A percentile compares a stretch with the other conserved stretches of the same genome.
phyloP scores from a whole-genome alignment of 1,140 invertebrate species.

The Drosophila punjabiensis region DNA sequence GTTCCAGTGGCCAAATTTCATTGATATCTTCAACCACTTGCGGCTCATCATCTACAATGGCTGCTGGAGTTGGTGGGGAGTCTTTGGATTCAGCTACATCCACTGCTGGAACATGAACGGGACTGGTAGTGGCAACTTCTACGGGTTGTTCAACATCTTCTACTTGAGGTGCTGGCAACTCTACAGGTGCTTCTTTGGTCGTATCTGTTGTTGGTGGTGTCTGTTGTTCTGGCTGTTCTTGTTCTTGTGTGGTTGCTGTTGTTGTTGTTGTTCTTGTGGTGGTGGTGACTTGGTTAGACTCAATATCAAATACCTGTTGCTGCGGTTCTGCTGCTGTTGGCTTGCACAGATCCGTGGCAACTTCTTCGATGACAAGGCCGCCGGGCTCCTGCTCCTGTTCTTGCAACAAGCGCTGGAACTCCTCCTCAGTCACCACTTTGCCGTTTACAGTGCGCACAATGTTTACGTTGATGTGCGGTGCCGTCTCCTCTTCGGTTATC shows the following conservation, averaged over 20 bases:
- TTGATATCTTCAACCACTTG: slow-evolving; percentile 71
- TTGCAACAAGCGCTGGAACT: slow-evolving; percentile 81
- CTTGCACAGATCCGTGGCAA: slow-evolving; percentile 67
- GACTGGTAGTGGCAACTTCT: slow-evolving; percentile 77
- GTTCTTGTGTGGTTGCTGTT: slow-evolving; percentile 52
- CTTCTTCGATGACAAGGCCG: slow-evolving; percentile 81
- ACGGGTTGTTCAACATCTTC: slow-evolving; percentile 82
- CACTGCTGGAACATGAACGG: slow-evolving; percentile 77
- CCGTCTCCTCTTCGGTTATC: slow-evolving; percentile 90
- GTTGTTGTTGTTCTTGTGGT: slow-evolving; percentile 59
- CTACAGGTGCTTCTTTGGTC: slow-evolving; percentile 78
- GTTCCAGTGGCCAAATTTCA: slow-evolving; percentile 81
- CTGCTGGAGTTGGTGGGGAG: slow-evolving; percentile 25
- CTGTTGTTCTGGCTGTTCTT: slow-evolving; percentile 65
- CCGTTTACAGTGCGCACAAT: slow-evolving; percentile 88
- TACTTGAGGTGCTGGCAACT: slow-evolving; percentile 84
- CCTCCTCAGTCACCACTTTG: slow-evolving; percentile 86
- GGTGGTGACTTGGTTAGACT: slow-evolving; percentile 75
- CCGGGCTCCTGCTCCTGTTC: slow-evolving; percentile 46
- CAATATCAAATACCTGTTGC: slow-evolving; percentile 85
- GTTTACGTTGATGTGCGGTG: slow-evolving; percentile 91
- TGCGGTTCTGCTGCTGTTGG: slow-evolving; percentile 56
- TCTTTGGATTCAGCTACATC: slow-evolving; percentile 52
- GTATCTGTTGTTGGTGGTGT: slow-evolving; percentile 68
- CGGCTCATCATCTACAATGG: slow-evolving; percentile 18